Evolutionary conservation across 2,113 vertebrate genomes (phyloP).

Genomic region (Callopanchax toddi): DNA sequence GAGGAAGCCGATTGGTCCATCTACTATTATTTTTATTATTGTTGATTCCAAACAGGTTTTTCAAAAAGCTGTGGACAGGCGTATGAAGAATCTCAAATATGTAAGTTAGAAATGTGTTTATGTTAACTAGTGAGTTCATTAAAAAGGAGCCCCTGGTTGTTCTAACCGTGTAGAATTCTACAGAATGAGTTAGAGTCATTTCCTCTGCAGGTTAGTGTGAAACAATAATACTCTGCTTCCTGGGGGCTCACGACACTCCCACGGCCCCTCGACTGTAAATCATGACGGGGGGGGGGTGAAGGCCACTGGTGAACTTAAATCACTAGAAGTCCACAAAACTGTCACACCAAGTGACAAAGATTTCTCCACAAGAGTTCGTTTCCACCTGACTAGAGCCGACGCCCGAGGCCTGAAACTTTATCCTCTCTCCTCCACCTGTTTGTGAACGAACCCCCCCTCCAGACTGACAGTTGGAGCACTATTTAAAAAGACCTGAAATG

Average conservation of each 20-base stretch:
- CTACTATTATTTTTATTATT: too few species aligned
- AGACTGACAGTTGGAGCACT: background rate
- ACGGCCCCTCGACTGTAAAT: slow-evolving; percentile 40
- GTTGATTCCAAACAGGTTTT: too few species aligned
- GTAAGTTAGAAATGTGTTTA: too few species aligned
- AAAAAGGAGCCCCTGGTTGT: too few species aligned
- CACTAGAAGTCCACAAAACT: slow-evolving; percentile 25
- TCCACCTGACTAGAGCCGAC: slow-evolving; percentile 1
- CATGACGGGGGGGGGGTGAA: slow-evolving; percentile 1
- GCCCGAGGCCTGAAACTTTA: slow-evolving; percentile 41
- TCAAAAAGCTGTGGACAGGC: too few species aligned
- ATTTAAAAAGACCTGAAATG: background rate
- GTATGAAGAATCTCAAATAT: too few species aligned
- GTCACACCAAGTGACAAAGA: slow-evolving; percentile 31
- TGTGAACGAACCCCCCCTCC: background rate
- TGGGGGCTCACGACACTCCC: slow-evolving; percentile 13
- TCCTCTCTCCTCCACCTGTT: slow-evolving; percentile 22
- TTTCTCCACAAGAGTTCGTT: slow-evolving; percentile 28
- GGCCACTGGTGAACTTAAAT: slow-evolving; percentile 15
- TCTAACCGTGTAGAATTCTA: too few species aligned
- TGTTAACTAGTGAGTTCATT: too few species aligned
- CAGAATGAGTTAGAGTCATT: too few species aligned
- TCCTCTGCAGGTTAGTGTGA: background rate
- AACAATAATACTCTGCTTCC: background rate
- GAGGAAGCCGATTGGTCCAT: too few species aligned